Evolutionary conservation across 2,888 invertebrate species (phyloP).

Genomic region (Hoplodrina blanda): DNA sequence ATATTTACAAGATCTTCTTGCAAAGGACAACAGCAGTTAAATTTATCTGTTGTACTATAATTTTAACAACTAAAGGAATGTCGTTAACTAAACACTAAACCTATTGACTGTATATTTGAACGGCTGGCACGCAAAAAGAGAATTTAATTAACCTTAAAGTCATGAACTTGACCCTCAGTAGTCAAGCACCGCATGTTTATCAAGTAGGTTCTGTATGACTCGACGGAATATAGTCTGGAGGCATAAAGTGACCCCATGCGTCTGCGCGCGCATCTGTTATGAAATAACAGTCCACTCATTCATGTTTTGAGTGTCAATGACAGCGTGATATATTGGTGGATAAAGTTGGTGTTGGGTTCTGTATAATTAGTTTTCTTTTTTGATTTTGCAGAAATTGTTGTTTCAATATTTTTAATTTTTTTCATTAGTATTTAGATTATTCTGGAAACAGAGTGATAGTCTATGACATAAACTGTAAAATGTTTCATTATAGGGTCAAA

Average conservation of each 20-base stretch:
- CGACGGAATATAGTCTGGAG: slow-evolving; percentile 27
- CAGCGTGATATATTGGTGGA: slow-evolving; percentile 37
- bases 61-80: slow-evolving; percentile 8
- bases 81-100: slow-evolving; percentile 30
- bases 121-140: slow-evolving; percentile 35
- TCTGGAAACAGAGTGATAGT: too few species aligned
- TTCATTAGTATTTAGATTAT: too few species aligned
- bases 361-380: not conserved
- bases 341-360: slow-evolving; percentile 25
- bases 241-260: slow-evolving; percentile 49
- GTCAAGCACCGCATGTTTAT: slow-evolving; percentile 26
- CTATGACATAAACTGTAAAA: too few species aligned
- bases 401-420: too few species aligned
- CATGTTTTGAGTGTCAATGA: slow-evolving; percentile 62
- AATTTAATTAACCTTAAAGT: slow-evolving; percentile 51
- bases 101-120: slow-evolving; percentile 18
- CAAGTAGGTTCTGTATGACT: slow-evolving; percentile 43
- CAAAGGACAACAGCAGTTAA: not conserved
- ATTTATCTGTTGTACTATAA: not conserved
- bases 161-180: slow-evolving; percentile 52
- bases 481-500: too few species aligned
- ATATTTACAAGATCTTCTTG: not conserved
- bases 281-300: slow-evolving; percentile 61
- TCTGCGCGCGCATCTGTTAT: slow-evolving; percentile 53
- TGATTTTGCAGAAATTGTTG: not conserved